phyloP scores from a whole-genome alignment of 2,113 vertebrate genomes.

The Psammodynastes pulverulentus region DNA sequence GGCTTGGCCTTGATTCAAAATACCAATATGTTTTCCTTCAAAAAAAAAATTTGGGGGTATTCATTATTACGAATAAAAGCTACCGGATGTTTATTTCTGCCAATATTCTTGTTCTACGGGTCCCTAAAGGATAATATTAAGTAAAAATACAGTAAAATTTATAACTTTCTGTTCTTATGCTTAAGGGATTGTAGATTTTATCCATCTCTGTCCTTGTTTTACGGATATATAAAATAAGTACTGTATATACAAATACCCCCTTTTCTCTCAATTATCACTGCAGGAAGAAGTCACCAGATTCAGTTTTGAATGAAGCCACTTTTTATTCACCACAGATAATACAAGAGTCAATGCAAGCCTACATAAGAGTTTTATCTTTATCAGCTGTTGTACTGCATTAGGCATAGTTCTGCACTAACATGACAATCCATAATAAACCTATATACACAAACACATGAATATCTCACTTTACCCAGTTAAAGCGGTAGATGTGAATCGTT shows the following conservation, averaged over 20 bases:
- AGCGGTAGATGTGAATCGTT: neutral
- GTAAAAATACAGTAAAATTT: neutral
- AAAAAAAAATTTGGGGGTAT: neutral
- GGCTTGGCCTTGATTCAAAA: neutral
- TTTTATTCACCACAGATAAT: neutral
- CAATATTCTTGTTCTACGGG: neutral
- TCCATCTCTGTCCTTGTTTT: neutral
- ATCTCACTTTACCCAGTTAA: neutral
- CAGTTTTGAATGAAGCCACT: neutral
- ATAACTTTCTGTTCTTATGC: neutral
- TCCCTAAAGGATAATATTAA: neutral
- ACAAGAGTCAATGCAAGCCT: neutral
- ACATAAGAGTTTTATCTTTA: neutral
- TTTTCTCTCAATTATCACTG: neutral
- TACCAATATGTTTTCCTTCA: neutral
- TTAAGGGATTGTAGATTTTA: neutral
- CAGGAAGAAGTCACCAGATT: neutral
- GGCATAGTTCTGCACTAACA: neutral
- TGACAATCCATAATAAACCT: neutral
- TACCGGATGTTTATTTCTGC: neutral
- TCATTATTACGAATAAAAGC: neutral
- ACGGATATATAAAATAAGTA: neutral
- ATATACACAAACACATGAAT: neutral
- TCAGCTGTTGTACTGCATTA: neutral
- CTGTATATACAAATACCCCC: neutral